Evolutionary conservation across 2,888 invertebrate genomes (phyloP).

Genomic region (Drosophila multiciliata): DNA sequence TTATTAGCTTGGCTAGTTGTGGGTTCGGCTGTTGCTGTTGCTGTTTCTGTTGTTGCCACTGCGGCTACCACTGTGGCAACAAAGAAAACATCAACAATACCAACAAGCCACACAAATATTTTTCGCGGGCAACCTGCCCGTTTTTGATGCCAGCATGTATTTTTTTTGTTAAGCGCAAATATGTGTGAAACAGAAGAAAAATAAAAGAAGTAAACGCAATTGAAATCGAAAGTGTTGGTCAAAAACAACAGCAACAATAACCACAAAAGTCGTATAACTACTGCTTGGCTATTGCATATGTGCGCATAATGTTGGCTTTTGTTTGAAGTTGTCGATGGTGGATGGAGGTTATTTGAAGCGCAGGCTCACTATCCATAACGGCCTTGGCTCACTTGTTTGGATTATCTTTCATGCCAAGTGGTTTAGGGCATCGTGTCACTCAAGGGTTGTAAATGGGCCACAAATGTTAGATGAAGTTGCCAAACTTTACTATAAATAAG

Average conservation of each 20-base stretch:
- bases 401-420: constrained; percentile 52
- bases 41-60: constrained; percentile 2
- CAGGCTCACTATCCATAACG: constrained; percentile 71
- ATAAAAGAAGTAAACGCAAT: constrained; percentile 73
- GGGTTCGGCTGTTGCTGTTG: constrained; percentile 49
- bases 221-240: constrained; percentile 81
- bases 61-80: constrained; percentile 33
- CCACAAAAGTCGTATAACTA: constrained; percentile 47
- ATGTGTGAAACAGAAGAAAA: constrained; percentile 33
- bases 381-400: constrained; percentile 67
- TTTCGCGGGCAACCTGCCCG: constrained; percentile 70
- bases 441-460: constrained; percentile 19
- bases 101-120: constrained; percentile 38
- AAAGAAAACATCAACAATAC: constrained; percentile 33
- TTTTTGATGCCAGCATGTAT: constrained; percentile 6
- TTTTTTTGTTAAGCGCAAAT: constrained; percentile 13
- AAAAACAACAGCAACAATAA: constrained; percentile 41
- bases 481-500: background rate
- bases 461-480: background rate
- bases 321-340: constrained; percentile 30
- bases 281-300: constrained; percentile 52
- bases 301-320: constrained; percentile 43
- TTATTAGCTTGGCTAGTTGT: constrained; percentile 77
- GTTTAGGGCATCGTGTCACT: constrained; percentile 40
- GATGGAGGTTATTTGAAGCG: constrained; percentile 56